These are phyloP conservation scores for Globodera rostochiensis DNA, from an alignment of 1,140 invertebrate genomes.

Conservation along the genomic window DNA sequence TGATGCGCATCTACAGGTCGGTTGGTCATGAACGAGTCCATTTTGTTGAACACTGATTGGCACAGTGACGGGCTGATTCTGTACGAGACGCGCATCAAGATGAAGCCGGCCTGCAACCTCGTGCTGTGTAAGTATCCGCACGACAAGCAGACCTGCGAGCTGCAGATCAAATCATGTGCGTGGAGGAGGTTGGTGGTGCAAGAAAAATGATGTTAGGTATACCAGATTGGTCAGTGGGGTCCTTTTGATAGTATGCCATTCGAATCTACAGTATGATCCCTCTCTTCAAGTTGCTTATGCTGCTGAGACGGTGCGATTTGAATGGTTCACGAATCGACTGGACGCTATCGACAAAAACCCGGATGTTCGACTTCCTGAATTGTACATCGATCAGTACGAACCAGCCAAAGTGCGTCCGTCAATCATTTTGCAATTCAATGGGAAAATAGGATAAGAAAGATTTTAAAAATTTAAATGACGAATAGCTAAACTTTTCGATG, in stretches of 20 bases:
- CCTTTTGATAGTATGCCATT: neutral
- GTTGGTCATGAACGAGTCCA: constrained; percentile 70
- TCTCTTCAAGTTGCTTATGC: constrained; percentile 62
- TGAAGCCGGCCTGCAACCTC: constrained; percentile 64
- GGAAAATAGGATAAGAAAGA: no score
- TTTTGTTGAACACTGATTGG: constrained; percentile 63
- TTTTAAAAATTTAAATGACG: no score
- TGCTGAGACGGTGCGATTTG: constrained; percentile 63
- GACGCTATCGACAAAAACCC: constrained; percentile 65
- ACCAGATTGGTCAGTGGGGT: no score
- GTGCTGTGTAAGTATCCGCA: constrained; percentile 65
- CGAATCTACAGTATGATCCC: neutral
- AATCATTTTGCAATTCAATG: no score
- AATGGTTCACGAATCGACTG: constrained; percentile 62
- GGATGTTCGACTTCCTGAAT: constrained; percentile 63
- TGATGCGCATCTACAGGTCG: constrained; percentile 74
- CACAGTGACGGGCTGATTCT: neutral
- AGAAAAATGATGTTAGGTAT: no score
- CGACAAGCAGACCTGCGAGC: constrained; percentile 65
- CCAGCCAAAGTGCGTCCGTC: constrained; percentile 16
- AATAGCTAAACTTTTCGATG: no score
- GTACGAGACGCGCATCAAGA: constrained; percentile 50
- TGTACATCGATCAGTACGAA: constrained; percentile 62
- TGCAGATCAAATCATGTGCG: constrained; percentile 64
- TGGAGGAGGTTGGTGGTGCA: no score